Conservation (phyloP, 2,113 vertebrate species). For the Ophiodon elongatus region DNA sequence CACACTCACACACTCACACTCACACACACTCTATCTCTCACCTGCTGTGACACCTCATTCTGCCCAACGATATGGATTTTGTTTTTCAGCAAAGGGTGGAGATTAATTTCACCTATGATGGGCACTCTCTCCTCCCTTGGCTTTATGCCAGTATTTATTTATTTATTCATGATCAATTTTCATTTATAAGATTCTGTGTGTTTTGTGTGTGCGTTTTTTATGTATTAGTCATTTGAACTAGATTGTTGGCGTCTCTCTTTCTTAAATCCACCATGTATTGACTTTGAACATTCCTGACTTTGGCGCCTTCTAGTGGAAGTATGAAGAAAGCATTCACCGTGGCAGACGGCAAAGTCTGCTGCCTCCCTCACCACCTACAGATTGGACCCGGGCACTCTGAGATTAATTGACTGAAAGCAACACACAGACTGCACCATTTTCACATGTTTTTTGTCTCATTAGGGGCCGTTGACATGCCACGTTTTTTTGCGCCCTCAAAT, state of each 20-base stretch:
- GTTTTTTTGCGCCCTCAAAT: too few relatives aligned
- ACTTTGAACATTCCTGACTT: not conserved
- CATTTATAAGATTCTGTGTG: not conserved
- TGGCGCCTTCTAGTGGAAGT: conserved; percentile 1
- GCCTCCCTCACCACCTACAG: not conserved
- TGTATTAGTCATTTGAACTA: not conserved
- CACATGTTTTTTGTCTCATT: not conserved
- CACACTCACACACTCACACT: not conserved
- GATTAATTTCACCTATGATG: conserved; percentile 1
- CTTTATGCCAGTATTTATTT: not conserved
- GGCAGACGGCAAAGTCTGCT: not conserved
- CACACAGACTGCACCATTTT: not conserved
- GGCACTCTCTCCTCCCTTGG: not conserved
- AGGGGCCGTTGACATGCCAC: not conserved
- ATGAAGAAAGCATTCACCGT: not conserved
- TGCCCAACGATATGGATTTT: not conserved
- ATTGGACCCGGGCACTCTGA: not conserved
- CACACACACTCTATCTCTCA: not conserved
- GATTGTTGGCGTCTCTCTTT: not conserved
- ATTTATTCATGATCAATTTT: conserved; percentile 11
- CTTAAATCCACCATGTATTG: not conserved
- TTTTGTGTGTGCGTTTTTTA: not conserved
- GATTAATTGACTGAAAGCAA: not conserved
- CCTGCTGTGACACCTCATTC: conserved; percentile 13
- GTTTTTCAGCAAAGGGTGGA: not conserved